Conservation (phyloP, 2,797 vertebrate genomes). For the Amazona finschi region DNA sequence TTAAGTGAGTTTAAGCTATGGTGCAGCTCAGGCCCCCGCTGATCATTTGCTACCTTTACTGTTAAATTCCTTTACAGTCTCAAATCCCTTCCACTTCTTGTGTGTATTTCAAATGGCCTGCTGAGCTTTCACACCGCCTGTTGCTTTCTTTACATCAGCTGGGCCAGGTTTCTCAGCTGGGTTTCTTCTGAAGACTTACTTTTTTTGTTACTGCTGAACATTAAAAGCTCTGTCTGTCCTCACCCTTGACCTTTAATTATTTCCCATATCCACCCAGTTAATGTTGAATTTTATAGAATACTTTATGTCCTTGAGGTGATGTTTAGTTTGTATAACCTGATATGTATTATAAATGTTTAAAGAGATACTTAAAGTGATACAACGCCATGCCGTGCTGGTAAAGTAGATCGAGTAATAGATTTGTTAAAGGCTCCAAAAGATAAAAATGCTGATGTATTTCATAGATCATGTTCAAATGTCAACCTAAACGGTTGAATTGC, state of each 20-base stretch:
- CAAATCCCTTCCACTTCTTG: background rate
- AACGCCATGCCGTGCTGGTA: background rate
- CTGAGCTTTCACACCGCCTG: background rate
- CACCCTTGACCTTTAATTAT: background rate
- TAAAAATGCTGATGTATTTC: background rate
- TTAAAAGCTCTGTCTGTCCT: background rate
- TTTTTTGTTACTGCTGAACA: background rate
- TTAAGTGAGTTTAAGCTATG: background rate
- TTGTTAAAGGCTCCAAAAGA: background rate
- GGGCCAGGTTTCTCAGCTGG: background rate
- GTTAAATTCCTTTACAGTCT: background rate
- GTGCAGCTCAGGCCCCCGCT: background rate
- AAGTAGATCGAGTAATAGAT: background rate
- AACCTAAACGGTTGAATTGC: background rate
- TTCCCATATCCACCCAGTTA: background rate
- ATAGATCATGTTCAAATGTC: too few species aligned
- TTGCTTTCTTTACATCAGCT: background rate
- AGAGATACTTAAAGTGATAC: background rate
- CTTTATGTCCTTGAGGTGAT: background rate
- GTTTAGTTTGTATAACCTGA: background rate
- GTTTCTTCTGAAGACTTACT: background rate
- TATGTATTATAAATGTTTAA: background rate
- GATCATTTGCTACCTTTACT: background rate
- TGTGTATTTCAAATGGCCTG: background rate
- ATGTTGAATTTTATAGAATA: background rate